Conservation (phyloP, 2,797 vertebrate species). For the Sparus aurata region DNA sequence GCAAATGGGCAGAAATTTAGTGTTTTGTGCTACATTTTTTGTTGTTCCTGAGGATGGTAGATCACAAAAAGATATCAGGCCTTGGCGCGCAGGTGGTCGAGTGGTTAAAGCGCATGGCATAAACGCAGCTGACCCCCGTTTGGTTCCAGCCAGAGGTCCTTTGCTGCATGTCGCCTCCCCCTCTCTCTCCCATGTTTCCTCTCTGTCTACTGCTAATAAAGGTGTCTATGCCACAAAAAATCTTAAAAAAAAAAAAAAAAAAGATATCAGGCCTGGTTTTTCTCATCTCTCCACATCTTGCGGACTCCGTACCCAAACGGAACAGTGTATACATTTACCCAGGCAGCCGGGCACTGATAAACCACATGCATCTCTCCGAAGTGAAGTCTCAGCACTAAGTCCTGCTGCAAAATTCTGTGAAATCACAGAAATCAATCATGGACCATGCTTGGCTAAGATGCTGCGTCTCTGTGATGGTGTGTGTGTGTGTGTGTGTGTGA, state of each 20-base stretch:
- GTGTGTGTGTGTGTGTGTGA: constrained; percentile 41
- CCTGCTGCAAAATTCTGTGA: constrained; percentile 70
- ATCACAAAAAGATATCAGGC: constrained; percentile 24
- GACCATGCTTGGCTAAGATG: constrained; percentile 28
- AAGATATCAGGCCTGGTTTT: constrained; percentile 31
- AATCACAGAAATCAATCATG: constrained; percentile 79
- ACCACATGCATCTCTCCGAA: constrained; percentile 73
- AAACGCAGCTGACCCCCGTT: too few relatives aligned
- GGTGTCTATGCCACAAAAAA: too few relatives aligned
- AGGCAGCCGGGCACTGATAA: constrained; percentile 70
- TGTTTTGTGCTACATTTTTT: constrained; percentile 55
- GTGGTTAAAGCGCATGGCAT: too few relatives aligned
- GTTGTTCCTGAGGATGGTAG: constrained; percentile 21
- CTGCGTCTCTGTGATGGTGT: constrained; percentile 19
- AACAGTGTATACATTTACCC: constrained; percentile 59
- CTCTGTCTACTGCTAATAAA: too few relatives aligned
- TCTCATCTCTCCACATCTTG: constrained; percentile 10
- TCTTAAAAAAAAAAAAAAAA: too few relatives aligned
- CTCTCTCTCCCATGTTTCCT: too few relatives aligned
- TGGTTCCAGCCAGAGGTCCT: too few relatives aligned
- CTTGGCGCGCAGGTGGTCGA: too few relatives aligned
- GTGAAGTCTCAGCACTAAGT: constrained; percentile 84
- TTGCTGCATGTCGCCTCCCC: too few relatives aligned
- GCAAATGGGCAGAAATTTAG: constrained; percentile 47
- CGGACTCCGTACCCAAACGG: constrained; percentile 44